A percentile compares a stretch with the other conserved stretches of the same genome.
These are phyloP conservation scores for Thalassophryne amazonica DNA, from an alignment of 2,797 vertebrate species.

Conservation along the genomic window DNA sequence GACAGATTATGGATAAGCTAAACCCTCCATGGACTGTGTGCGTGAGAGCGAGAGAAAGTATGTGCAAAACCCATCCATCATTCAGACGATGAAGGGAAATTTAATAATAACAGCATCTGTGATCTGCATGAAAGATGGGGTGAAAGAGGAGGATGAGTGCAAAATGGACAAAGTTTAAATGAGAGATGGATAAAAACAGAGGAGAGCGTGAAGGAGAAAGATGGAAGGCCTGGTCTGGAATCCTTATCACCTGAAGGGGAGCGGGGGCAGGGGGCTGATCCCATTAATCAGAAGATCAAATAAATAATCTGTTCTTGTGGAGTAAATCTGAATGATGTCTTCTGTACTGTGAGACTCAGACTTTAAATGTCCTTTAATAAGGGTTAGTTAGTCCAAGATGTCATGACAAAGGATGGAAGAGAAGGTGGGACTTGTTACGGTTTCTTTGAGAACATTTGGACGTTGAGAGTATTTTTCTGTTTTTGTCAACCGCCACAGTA, in stretches of 20 bases:
- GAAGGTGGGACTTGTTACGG: too few species aligned
- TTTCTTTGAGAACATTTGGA: too few species aligned
- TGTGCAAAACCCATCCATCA: constrained; percentile 29
- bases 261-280: too few species aligned
- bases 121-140: constrained; percentile 28
- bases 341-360: too few species aligned
- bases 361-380: too few species aligned
- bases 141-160: not conserved
- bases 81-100: not conserved
- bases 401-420: too few species aligned
- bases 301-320: too few species aligned
- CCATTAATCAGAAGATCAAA: constrained; percentile 64
- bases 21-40: not conserved
- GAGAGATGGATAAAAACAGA: constrained; percentile 26
- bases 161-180: constrained; percentile 5
- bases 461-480: too few species aligned
- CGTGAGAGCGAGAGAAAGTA: not conserved
- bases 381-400: too few species aligned
- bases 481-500: too few species aligned
- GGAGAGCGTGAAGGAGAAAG: constrained; percentile 41
- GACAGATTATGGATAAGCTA: constrained; percentile 33
- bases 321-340: too few species aligned
- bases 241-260: constrained; percentile 48
- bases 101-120: constrained; percentile 24
- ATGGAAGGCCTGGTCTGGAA: constrained; percentile 24